Percentiles rank a stretch among this genome's conserved stretches.
Evolutionary conservation across 2,888 invertebrate species (phyloP).

Genomic region (Watsonalla binaria): DNA sequence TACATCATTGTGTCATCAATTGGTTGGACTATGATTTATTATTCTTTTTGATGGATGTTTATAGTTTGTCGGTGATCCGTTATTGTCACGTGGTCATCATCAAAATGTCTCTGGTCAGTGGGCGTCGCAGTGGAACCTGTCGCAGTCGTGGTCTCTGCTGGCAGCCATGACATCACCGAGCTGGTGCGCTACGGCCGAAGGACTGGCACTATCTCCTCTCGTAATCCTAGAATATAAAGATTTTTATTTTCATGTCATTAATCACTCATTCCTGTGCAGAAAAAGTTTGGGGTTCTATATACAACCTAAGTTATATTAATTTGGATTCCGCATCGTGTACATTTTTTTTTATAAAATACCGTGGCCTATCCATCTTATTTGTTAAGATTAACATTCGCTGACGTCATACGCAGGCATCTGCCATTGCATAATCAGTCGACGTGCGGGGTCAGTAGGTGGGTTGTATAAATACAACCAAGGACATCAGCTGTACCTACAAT

Average conservation of each 20-base stretch:
- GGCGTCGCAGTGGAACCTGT: conserved; percentile 78
- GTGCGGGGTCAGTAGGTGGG: background rate
- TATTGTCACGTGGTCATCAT: background rate
- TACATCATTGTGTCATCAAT: too few species aligned
- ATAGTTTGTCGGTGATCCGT: background rate
- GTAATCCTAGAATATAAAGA: conserved; percentile 76
- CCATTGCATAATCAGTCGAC: background rate
- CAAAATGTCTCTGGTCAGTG: conserved; percentile 29
- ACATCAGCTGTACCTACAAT: background rate
- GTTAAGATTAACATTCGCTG: too few species aligned
- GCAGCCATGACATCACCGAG: conserved; percentile 87
- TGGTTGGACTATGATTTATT: background rate
- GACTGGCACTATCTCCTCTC: conserved; percentile 77
- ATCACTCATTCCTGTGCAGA: too few species aligned
- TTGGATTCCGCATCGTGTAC: too few species aligned
- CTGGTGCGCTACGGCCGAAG: conserved; percentile 81
- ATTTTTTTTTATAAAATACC: too few species aligned
- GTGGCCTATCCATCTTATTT: too few species aligned
- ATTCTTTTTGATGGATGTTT: background rate
- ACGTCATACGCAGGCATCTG: background rate
- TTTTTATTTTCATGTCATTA: too few species aligned
- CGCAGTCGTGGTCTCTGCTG: conserved; percentile 83
- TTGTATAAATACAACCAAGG: background rate
- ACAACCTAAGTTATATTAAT: background rate
- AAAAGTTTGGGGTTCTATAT: too few species aligned